These are phyloP conservation scores for Cuniculus paca DNA, from an alignment of 2,797 vertebrate species.

Conservation along the genomic window DNA sequence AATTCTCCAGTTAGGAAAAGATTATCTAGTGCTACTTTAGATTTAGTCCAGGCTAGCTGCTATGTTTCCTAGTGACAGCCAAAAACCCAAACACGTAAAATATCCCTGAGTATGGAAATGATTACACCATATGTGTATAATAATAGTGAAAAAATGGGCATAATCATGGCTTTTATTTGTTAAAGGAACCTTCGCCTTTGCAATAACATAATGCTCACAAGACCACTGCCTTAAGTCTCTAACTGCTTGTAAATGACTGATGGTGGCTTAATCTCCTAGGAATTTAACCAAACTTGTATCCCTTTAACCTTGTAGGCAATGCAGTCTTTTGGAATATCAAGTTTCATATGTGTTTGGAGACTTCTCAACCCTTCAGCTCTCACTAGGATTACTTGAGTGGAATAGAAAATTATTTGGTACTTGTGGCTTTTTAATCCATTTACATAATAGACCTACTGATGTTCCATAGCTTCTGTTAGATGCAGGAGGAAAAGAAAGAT, in stretches of 20 bases:
- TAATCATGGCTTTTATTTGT: not conserved
- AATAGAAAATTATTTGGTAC: conserved; percentile 4
- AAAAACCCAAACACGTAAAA: not conserved
- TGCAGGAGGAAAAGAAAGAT: not conserved
- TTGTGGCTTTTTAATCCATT: conserved; percentile 21
- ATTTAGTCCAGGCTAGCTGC: not conserved
- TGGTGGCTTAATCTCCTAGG: not conserved
- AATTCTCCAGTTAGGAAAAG: not conserved
- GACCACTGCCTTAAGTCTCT: not conserved
- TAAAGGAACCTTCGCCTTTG: not conserved
- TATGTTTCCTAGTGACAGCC: not conserved
- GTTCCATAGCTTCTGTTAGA: not conserved
- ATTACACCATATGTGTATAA: conserved; percentile 15
- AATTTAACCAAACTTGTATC: conserved; percentile 27
- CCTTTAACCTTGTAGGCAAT: conserved; percentile 8
- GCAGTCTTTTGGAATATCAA: not conserved
- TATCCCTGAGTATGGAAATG: not conserved
- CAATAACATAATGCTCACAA: not conserved
- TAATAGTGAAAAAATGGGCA: not conserved
- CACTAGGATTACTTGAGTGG: conserved; percentile 10
- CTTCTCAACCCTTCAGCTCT: not conserved
- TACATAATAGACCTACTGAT: not conserved
- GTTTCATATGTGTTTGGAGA: conserved; percentile 48
- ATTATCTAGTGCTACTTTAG: not conserved
- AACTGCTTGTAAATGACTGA: conserved; percentile 26